These are phyloP conservation scores for Schizopygopsis malacanthus DNA, from an alignment of 2,797 vertebrate species.

Conservation along the genomic window DNA sequence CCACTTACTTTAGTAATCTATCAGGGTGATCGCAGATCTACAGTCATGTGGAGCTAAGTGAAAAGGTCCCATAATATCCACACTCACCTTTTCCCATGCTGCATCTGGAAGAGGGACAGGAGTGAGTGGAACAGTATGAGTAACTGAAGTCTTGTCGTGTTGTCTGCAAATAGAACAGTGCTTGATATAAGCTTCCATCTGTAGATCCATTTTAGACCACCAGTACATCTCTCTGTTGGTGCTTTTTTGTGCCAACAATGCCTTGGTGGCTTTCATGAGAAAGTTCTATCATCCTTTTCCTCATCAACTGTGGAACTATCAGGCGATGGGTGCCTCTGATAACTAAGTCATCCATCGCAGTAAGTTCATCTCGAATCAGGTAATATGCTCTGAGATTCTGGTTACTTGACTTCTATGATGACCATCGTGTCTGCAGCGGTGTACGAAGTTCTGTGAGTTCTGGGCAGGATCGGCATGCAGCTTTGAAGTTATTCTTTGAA, in stretches of 20 bases:
- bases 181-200: constrained; percentile 2
- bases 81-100: background rate
- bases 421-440: background rate
- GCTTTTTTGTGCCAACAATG: background rate
- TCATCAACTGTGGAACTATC: background rate
- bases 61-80: background rate
- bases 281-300: background rate
- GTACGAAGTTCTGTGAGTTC: background rate
- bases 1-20: background rate
- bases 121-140: background rate
- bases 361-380: background rate
- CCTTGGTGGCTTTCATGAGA: background rate
- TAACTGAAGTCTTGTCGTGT: constrained; percentile 5
- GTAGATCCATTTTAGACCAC: background rate
- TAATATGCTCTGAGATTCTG: background rate
- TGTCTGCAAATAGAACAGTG: background rate
- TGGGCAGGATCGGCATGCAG: background rate
- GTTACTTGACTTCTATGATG: background rate
- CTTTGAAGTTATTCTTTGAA: background rate
- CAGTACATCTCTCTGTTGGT: background rate
- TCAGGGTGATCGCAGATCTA: background rate
- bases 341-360: background rate
- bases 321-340: background rate
- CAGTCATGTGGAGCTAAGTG: background rate
- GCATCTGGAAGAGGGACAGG: background rate